Conservation (phyloP, 35 echinoderm and acorn worm genomes). For the Chiridota heheva region DNA sequence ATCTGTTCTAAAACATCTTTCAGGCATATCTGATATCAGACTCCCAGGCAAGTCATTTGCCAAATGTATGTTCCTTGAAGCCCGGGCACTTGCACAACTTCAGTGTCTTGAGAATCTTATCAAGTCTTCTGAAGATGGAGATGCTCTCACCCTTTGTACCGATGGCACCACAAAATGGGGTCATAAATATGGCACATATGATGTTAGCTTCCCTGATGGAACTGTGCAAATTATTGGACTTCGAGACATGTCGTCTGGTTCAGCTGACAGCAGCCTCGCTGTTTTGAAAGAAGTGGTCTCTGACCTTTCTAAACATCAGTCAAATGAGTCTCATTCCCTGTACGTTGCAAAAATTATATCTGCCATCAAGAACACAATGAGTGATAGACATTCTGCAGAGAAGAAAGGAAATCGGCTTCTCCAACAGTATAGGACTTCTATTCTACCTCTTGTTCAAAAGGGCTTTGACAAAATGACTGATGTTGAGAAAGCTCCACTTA, state of each 20-base stretch:
- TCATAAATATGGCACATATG: conserved; percentile 35
- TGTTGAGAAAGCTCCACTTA: conserved; percentile 22
- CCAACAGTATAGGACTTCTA: conserved; percentile 19
- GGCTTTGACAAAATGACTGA: conserved; percentile 36
- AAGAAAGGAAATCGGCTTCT: conserved; percentile 44
- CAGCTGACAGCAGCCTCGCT: conserved; percentile 27
- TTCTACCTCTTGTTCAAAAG: conserved; percentile 35
- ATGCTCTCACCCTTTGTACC: conserved; percentile 26
- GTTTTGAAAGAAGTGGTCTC: conserved; percentile 35
- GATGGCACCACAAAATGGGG: conserved; percentile 63
- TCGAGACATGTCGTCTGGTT: conserved; percentile 17
- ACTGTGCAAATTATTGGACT: background rate
- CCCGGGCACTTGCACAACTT: no score
- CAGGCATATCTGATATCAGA: no score
- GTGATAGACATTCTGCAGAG: conserved; percentile 40
- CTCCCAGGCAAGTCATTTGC: conserved; percentile 1
- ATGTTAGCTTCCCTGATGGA: conserved; percentile 12
- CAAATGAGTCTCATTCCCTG: background rate
- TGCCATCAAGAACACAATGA: conserved; percentile 57
- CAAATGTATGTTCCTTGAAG: conserved; percentile 20
- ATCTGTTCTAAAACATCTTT: no score
- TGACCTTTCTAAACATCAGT: background rate
- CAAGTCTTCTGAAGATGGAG: background rate
- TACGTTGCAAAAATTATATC: conserved; percentile 25
- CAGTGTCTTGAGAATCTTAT: no score